Conservation (phyloP, 1,140 invertebrate genomes). For the Drosophila nannoptera region DNA sequence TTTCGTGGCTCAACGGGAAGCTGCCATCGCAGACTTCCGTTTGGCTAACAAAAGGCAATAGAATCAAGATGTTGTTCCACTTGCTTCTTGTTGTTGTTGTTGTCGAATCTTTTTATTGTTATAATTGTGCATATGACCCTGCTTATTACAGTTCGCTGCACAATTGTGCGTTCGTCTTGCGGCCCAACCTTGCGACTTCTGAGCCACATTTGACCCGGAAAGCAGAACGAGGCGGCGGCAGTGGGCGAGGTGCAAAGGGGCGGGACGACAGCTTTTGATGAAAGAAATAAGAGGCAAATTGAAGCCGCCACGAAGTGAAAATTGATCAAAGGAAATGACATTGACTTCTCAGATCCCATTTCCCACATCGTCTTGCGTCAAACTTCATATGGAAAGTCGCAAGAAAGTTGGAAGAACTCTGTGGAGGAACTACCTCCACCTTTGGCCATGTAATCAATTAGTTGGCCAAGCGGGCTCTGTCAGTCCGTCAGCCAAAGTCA, state of each 20-base stretch:
- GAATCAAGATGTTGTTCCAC: conserved; percentile 8
- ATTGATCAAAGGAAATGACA: too few relatives aligned
- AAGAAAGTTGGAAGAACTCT: too few relatives aligned
- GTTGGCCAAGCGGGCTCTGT: too few relatives aligned
- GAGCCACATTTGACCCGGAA: conserved; percentile 21
- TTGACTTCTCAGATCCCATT: too few relatives aligned
- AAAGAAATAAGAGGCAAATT: too few relatives aligned
- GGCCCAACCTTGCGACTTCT: conserved; percentile 43
- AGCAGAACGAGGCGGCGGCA: background rate
- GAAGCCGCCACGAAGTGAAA: too few relatives aligned
- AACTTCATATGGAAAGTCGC: too few relatives aligned
- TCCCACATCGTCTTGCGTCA: too few relatives aligned
- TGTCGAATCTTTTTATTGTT: conserved; percentile 57
- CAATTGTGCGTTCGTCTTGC: conserved; percentile 55
- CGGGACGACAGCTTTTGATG: too few relatives aligned
- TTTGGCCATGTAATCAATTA: background rate
- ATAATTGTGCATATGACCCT: conserved; percentile 76
- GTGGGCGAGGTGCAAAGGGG: too few relatives aligned
- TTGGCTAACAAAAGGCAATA: conserved; percentile 35
- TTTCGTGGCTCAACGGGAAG: background rate
- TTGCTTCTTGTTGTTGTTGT: conserved; percentile 15
- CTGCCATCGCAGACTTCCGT: conserved; percentile 45
- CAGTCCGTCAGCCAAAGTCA: too few relatives aligned
- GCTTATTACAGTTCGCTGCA: conserved; percentile 73
- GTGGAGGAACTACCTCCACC: too few relatives aligned